Conservation (phyloP, 1,140 invertebrate genomes). For the Leptinotarsa defecta region DNA sequence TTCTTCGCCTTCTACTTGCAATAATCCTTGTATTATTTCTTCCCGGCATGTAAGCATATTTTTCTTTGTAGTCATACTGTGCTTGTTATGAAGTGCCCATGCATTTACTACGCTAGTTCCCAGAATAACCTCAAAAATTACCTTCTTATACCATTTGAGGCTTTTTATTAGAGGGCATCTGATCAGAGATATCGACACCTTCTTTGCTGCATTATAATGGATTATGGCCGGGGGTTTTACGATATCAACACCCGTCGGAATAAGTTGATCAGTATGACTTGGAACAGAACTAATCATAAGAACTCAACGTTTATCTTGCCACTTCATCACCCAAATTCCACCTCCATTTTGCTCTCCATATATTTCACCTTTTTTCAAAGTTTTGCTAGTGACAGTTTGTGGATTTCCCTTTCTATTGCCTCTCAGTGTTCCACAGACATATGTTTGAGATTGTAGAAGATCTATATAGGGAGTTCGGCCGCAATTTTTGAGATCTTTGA, state of each 20-base stretch:
- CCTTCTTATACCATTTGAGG: conserved; percentile 3
- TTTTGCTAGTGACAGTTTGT: neutral
- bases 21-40: too few species aligned
- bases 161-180: neutral
- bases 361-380: conserved; percentile 11
- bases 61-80: too few species aligned
- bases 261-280: conserved; percentile 13
- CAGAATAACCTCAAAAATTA: neutral
- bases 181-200: neutral
- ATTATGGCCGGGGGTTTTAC: conserved; percentile 11
- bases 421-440: neutral
- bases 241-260: conserved; percentile 4
- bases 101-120: neutral
- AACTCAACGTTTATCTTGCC: neutral
- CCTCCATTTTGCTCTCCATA: conserved; percentile 6
- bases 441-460: neutral
- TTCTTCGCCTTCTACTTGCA: too few species aligned
- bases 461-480: neutral
- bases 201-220: neutral
- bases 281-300: neutral
- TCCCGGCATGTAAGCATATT: too few species aligned
- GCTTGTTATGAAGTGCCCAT: neutral
- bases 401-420: neutral
- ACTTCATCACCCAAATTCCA: neutral
- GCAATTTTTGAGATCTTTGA: neutral